Evolutionary conservation across 2,797 vertebrate genomes (phyloP).

Genomic region (Galagoides demidoff): DNA sequence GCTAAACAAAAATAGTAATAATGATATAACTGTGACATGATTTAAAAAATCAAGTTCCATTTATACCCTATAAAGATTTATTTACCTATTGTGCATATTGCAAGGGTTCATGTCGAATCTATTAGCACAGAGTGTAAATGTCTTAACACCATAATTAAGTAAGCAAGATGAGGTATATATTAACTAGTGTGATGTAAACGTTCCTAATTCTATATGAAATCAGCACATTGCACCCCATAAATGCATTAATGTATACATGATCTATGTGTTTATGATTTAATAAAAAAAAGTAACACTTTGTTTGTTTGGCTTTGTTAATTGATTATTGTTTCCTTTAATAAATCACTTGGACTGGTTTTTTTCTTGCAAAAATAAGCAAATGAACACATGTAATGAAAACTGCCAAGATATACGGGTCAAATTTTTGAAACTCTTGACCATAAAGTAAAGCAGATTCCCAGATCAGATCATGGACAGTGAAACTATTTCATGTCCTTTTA

Average conservation of each 20-base stretch:
- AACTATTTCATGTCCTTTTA: neutral
- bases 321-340: neutral
- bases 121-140: too few relatives aligned
- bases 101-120: too few relatives aligned
- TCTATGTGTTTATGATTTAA: too few relatives aligned
- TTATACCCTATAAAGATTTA: neutral
- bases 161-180: too few relatives aligned
- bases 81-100: neutral
- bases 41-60: neutral
- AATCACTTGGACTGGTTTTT: neutral
- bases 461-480: neutral
- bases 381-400: neutral
- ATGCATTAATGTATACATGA: too few relatives aligned
- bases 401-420: neutral
- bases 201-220: too few relatives aligned
- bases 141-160: too few relatives aligned
- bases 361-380: constrained; percentile 18
- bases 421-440: neutral
- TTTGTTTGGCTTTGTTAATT: neutral
- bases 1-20: neutral
- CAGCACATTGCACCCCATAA: too few relatives aligned
- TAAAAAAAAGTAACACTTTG: neutral
- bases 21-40: neutral
- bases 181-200: too few relatives aligned
- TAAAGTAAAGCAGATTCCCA: constrained; percentile 27